Conservation (phyloP, 2,888 invertebrate species). For the Lacanobia wlatinum region DNA sequence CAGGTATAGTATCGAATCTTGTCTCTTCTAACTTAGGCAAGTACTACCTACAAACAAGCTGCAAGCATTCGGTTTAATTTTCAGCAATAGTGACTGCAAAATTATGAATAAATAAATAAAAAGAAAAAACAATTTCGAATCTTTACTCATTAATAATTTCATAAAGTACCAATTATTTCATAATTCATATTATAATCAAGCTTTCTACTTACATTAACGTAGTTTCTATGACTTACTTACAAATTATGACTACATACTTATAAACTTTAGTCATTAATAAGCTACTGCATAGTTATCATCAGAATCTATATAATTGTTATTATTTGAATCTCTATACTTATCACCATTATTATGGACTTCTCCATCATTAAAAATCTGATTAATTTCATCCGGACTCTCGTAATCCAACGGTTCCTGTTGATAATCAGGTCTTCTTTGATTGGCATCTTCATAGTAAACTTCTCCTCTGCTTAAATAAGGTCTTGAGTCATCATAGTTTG, state of each 20-base stretch:
- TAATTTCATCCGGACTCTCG: constrained; percentile 70
- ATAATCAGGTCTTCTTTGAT: constrained; percentile 64
- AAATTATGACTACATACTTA: constrained; percentile 18
- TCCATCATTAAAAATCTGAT: constrained; percentile 76
- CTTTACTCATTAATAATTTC: constrained; percentile 27
- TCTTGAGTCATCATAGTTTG: constrained; percentile 73
- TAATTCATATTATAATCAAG: neutral
- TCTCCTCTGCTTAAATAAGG: constrained; percentile 74
- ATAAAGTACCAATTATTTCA: neutral
- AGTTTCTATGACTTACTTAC: constrained; percentile 43
- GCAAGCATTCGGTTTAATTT: neutral
- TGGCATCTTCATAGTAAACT: constrained; percentile 73
- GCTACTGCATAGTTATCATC: constrained; percentile 79
- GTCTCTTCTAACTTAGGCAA: neutral
- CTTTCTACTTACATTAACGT: neutral
- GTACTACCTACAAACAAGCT: neutral
- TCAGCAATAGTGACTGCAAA: neutral
- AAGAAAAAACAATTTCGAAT: constrained; percentile 21
- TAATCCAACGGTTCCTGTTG: constrained; percentile 65
- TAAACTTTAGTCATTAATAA: constrained; percentile 66
- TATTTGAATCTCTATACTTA: constrained; percentile 77
- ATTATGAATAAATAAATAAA: neutral
- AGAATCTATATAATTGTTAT: constrained; percentile 77
- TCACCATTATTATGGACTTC: constrained; percentile 66
- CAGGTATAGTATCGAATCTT: no score